Conservation (phyloP, 2,113 vertebrate genomes). For the Toxotes chatareus region DNA sequence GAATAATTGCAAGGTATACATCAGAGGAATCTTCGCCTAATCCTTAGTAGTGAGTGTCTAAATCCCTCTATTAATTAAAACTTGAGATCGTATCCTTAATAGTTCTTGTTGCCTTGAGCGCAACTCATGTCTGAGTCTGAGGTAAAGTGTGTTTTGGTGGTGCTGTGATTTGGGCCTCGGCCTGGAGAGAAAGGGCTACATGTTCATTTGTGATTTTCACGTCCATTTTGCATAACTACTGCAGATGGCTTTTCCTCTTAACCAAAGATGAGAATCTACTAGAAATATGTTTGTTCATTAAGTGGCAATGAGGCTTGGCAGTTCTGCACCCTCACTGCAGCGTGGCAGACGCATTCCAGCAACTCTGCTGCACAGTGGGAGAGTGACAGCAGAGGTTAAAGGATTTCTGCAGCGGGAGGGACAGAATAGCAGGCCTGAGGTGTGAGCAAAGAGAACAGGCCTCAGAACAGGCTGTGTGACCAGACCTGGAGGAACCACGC, state of each 20-base stretch:
- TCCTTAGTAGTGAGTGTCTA: slow-evolving; percentile 14
- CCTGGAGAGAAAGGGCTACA: neutral
- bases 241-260: slow-evolving; percentile 70
- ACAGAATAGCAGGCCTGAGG: slow-evolving; percentile 52
- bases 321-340: slow-evolving; percentile 66
- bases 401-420: slow-evolving; percentile 69
- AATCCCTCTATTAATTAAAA: slow-evolving; percentile 62
- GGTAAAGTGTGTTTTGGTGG: neutral
- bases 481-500: slow-evolving; percentile 62
- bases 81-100: slow-evolving; percentile 43
- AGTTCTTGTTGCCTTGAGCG: slow-evolving; percentile 28
- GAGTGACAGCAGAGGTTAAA: slow-evolving; percentile 78
- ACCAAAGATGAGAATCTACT: slow-evolving; percentile 56
- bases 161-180: neutral
- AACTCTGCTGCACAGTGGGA: slow-evolving; percentile 54
- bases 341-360: slow-evolving; percentile 48
- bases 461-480: slow-evolving; percentile 47
- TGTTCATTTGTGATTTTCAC: slow-evolving; percentile 37
- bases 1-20: slow-evolving; percentile 23
- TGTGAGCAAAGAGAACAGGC: slow-evolving; percentile 54
- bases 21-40: slow-evolving; percentile 31
- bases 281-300: slow-evolving; percentile 82
- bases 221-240: slow-evolving; percentile 50
- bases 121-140: neutral
- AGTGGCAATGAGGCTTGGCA: slow-evolving; percentile 78